A percentile compares a stretch with the other conserved stretches of the same genome.
phyloP scores from a whole-genome alignment of 2,113 vertebrate genomes.

The Syngnathus typhle region DNA sequence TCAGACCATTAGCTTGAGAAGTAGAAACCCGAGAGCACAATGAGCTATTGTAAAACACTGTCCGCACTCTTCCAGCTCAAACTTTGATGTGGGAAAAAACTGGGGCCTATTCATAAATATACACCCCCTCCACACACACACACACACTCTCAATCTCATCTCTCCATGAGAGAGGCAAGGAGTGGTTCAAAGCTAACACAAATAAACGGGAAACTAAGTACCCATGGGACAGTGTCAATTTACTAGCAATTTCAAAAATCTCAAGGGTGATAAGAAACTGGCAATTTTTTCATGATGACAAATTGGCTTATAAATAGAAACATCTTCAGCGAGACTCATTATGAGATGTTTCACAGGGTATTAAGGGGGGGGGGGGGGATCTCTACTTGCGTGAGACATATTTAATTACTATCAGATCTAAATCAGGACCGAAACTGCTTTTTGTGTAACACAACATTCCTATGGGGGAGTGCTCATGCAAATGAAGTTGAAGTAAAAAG shows the following conservation, averaged over 20 bases:
- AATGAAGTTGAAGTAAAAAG: slow-evolving; percentile 4
- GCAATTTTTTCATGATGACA: background rate
- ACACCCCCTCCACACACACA: slow-evolving; percentile 22
- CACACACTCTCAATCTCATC: slow-evolving; percentile 7
- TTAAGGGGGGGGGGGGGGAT: background rate
- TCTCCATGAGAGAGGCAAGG: slow-evolving; percentile 34
- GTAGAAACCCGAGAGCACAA: slow-evolving; percentile 60
- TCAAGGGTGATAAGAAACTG: slow-evolving; percentile 2
- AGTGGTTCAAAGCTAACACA: slow-evolving; percentile 38
- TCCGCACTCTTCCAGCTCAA: slow-evolving; percentile 51
- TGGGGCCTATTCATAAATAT: slow-evolving; percentile 61
- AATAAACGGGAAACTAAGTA: slow-evolving; percentile 17
- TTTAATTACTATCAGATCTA: slow-evolving; percentile 50
- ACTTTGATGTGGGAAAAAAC: slow-evolving; percentile 63
- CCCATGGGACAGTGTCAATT: slow-evolving; percentile 9
- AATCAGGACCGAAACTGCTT: slow-evolving; percentile 50
- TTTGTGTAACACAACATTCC: slow-evolving; percentile 43
- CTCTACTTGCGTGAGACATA: slow-evolving; percentile 24
- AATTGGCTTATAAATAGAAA: background rate
- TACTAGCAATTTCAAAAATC: slow-evolving; percentile 2
- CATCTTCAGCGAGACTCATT: background rate
- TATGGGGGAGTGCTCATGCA: slow-evolving; percentile 12
- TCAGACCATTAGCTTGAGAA: slow-evolving; percentile 38
- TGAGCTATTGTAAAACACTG: slow-evolving; percentile 64
- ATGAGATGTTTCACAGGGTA: background rate